These are phyloP conservation scores for Drosophila miranda DNA, from an alignment of 1,140 invertebrate genomes.

Conservation along the genomic window DNA sequence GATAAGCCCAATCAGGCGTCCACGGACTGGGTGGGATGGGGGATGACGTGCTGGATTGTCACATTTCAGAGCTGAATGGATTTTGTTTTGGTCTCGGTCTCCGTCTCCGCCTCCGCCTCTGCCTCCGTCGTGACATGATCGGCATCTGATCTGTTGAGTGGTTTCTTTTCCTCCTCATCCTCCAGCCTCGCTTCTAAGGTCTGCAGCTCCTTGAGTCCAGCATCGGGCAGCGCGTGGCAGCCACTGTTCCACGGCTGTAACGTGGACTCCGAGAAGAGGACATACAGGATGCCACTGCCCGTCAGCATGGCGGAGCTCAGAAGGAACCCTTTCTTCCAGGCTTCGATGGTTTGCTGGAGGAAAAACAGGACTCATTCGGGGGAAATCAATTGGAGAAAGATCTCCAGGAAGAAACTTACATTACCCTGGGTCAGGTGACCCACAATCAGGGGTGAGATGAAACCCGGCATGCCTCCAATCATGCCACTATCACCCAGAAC, in stretches of 20 bases:
- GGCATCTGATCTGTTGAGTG: slow-evolving; percentile 24
- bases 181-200: not conserved
- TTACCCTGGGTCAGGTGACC: slow-evolving; percentile 85
- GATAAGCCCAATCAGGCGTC: slow-evolving; percentile 44
- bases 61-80: slow-evolving; percentile 25
- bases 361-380: slow-evolving; percentile 24
- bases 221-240: slow-evolving; percentile 29
- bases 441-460: slow-evolving; percentile 85
- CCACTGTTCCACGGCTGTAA: slow-evolving; percentile 86
- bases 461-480: slow-evolving; percentile 83
- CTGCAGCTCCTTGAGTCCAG: slow-evolving; percentile 61
- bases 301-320: slow-evolving; percentile 84
- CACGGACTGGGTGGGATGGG: slow-evolving; percentile 29
- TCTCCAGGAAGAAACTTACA: slow-evolving; percentile 79
- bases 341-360: slow-evolving; percentile 86
- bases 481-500: slow-evolving; percentile 85
- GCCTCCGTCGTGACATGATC: slow-evolving; percentile 1
- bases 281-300: slow-evolving; percentile 84
- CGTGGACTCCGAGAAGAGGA: slow-evolving; percentile 85
- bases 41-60: slow-evolving; percentile 43
- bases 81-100: slow-evolving; percentile 38
- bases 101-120: not conserved
- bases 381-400: not conserved
- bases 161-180: slow-evolving; percentile 53
- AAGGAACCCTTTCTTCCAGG: slow-evolving; percentile 87